A percentile compares a stretch with the other conserved stretches of the same genome.
Conservation (phyloP, 92 coral and sea anemone species). For the Bergia sp. region DNA sequence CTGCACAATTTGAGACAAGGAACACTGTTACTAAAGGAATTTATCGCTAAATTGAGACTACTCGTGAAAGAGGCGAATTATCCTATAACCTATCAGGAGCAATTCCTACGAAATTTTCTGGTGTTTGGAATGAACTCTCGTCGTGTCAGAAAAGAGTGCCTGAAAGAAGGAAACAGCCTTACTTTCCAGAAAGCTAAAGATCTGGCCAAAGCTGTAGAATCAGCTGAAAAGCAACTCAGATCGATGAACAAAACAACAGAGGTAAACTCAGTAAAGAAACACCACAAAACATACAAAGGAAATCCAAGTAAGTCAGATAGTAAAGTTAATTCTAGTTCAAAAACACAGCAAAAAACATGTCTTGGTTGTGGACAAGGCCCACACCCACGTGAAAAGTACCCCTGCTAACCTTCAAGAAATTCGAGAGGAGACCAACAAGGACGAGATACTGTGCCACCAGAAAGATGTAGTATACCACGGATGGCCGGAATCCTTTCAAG, state of each 20-base stretch:
- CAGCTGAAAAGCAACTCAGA: conserved; percentile 48
- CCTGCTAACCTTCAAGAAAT: not conserved
- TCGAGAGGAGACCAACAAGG: conserved; percentile 7
- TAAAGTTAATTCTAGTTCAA: not conserved
- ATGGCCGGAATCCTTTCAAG: conserved; percentile 27
- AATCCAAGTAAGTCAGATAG: conserved; percentile 46
- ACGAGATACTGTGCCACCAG: conserved; percentile 29
- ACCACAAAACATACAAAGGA: not conserved
- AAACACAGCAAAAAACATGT: not conserved
- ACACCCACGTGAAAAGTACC: not conserved
- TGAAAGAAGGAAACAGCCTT: conserved; percentile 56
- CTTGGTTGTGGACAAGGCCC: conserved; percentile 50
- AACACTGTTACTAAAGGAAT: conserved; percentile 53
- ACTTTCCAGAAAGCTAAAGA: conserved; percentile 49
- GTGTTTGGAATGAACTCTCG: conserved; percentile 58
- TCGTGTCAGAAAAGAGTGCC: conserved; percentile 57
- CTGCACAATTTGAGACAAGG: conserved; percentile 54
- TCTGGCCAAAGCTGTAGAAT: conserved; percentile 52
- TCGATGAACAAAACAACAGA: conserved; percentile 36
- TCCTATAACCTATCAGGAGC: conserved; percentile 48
- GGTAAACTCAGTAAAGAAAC: conserved; percentile 32
- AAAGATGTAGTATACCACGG: conserved; percentile 61
- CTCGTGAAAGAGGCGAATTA: conserved; percentile 61
- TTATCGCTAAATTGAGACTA: conserved; percentile 48
- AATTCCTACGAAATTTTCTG: conserved; percentile 54